A percentile compares a stretch with the other conserved stretches of the same genome.
Conservation (phyloP, 2,888 invertebrate species). For the Dascillus cervinus region DNA sequence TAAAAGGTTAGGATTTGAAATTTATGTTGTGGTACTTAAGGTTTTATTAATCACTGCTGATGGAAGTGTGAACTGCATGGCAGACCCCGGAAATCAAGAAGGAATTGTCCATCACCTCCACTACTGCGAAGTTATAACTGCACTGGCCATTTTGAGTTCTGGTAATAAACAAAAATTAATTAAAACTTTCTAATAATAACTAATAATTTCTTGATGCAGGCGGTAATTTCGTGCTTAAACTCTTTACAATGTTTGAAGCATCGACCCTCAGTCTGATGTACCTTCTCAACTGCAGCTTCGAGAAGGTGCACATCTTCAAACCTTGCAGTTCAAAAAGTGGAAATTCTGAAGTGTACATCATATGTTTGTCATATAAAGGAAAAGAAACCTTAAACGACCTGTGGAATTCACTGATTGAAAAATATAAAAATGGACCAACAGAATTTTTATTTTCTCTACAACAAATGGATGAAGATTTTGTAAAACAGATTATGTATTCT, state of each 20-base stretch:
- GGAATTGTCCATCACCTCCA: constrained; percentile 67
- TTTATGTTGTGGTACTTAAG: constrained; percentile 34
- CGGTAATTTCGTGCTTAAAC: constrained; percentile 77
- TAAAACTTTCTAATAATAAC: neutral
- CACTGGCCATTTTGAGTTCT: constrained; percentile 58
- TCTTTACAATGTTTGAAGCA: constrained; percentile 85
- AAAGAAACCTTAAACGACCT: constrained; percentile 20
- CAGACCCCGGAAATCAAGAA: constrained; percentile 83
- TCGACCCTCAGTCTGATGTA: constrained; percentile 73
- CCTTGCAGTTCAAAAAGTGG: constrained; percentile 91
- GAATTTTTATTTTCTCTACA: constrained; percentile 49
- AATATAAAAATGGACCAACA: constrained; percentile 41
- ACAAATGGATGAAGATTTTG: constrained; percentile 48
- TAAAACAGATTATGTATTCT: constrained; percentile 57
- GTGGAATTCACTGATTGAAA: constrained; percentile 38
- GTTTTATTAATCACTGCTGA: constrained; percentile 79
- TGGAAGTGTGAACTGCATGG: constrained; percentile 86
- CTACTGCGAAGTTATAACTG: constrained; percentile 75
- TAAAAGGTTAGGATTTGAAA: neutral
- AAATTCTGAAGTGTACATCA: constrained; percentile 87
- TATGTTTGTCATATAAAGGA: constrained; percentile 60
- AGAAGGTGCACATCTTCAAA: constrained; percentile 69
- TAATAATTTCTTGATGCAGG: constrained; percentile 40
- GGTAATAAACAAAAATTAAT: constrained; percentile 39
- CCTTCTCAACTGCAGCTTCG: constrained; percentile 68